Percentiles rank a stretch among this genome's conserved stretches.
These are phyloP conservation scores for Petromus typicus DNA, from an alignment of 2,113 vertebrate species.

Conservation along the genomic window DNA sequence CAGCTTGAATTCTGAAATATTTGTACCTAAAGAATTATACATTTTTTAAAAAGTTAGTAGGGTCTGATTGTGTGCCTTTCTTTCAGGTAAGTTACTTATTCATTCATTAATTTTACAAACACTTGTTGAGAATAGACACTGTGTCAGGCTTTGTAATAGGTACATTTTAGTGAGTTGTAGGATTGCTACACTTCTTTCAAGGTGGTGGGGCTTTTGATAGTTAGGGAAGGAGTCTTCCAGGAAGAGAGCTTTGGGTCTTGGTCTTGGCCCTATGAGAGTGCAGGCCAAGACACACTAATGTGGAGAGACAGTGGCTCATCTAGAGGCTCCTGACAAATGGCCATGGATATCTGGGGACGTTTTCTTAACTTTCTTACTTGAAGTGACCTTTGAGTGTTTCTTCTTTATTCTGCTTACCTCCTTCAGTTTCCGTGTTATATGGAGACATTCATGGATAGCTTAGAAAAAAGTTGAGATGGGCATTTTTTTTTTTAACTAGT, in stretches of 20 bases:
- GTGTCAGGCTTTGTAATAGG: not conserved
- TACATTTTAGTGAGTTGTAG: not conserved
- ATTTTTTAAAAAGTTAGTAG: not conserved
- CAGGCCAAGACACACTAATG: not conserved
- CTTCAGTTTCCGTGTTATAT: conserved; percentile 11
- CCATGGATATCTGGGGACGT: not conserved
- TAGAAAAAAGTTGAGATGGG: not conserved
- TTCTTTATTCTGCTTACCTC: conserved; percentile 21
- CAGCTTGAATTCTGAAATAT: not conserved
- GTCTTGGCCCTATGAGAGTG: not conserved
- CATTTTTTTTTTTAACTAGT: conserved; percentile 39
- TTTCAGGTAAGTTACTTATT: not conserved
- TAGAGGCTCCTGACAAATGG: not conserved
- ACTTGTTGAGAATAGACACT: not conserved
- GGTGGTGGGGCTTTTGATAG: not conserved
- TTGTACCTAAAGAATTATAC: not conserved
- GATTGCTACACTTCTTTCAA: not conserved
- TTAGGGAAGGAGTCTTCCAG: not conserved
- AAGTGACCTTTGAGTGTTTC: conserved; percentile 22
- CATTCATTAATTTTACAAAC: not conserved
- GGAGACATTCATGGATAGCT: not conserved
- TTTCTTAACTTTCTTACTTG: not conserved
- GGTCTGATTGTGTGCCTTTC: not conserved
- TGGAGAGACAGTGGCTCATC: not conserved
- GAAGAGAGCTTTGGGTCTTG: not conserved